Percentiles rank a stretch among this genome's conserved stretches.
Evolutionary conservation across 2,888 invertebrate genomes (phyloP).

Genomic region (Margaritifera margaritifera): DNA sequence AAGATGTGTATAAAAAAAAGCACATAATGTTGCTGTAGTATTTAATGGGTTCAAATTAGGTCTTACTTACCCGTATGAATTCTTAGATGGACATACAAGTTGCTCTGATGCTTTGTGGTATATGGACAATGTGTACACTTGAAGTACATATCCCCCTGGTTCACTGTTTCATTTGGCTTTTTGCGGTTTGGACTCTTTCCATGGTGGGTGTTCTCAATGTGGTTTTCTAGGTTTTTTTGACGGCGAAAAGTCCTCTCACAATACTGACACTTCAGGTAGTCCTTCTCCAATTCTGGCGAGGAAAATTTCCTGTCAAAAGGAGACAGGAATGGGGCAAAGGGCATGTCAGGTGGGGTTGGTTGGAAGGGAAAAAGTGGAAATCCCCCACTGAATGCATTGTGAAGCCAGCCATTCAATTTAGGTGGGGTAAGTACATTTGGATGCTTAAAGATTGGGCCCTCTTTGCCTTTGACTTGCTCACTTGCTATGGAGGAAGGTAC

Average conservation of each 20-base stretch:
- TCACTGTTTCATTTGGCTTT: constrained; percentile 43
- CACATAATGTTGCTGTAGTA: no score
- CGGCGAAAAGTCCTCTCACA: constrained; percentile 69
- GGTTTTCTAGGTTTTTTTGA: constrained; percentile 70
- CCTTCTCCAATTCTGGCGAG: constrained; percentile 56
- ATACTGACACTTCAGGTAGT: constrained; percentile 67
- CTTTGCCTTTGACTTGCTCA: constrained; percentile 28
- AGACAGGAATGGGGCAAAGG: constrained; percentile 55
- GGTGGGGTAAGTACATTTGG: constrained; percentile 32
- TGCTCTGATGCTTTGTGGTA: constrained; percentile 72
- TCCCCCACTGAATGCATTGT: constrained; percentile 48
- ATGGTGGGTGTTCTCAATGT: constrained; percentile 71
- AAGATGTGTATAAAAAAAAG: no score
- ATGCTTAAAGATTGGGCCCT: constrained; percentile 23
- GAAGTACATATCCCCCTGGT: constrained; percentile 67
- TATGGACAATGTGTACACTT: constrained; percentile 72
- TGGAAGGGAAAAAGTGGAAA: constrained; percentile 60
- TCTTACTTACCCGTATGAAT: constrained; percentile 71
- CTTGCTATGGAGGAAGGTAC: constrained; percentile 26
- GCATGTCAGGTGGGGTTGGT: constrained; percentile 56
- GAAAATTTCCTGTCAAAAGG: constrained; percentile 59
- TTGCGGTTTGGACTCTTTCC: constrained; percentile 61
- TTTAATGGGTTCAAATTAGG: no score
- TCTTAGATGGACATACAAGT: constrained; percentile 71
- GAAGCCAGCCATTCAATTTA: constrained; percentile 52